Conservation (phyloP, 37 sponge, comb jelly and placozoan species). For the Beroe forskalii region DNA sequence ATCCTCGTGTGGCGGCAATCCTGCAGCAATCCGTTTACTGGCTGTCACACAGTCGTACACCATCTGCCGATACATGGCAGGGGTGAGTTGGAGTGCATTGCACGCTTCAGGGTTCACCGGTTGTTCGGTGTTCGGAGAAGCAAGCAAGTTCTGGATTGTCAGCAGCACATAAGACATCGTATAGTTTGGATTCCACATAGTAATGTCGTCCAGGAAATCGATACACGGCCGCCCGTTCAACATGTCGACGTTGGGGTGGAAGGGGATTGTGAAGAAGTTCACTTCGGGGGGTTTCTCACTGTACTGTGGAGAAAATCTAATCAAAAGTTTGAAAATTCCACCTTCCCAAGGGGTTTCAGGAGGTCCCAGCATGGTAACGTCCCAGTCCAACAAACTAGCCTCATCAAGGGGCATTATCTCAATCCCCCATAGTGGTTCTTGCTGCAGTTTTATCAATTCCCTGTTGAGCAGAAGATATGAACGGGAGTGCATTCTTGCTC, state of each 20-base stretch:
- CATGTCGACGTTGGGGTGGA: constrained; percentile 66
- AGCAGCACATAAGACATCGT: constrained; percentile 42
- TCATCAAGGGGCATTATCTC: constrained; percentile 32
- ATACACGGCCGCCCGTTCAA: constrained; percentile 62
- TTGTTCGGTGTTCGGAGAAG: constrained; percentile 10
- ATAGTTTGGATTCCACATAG: constrained; percentile 49
- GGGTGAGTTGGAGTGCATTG: constrained; percentile 43
- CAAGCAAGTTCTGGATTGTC: constrained; percentile 59
- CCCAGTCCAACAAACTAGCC: constrained; percentile 57
- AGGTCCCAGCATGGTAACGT: constrained; percentile 62
- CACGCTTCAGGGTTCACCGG: constrained; percentile 51
- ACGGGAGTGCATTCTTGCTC: constrained; percentile 42
- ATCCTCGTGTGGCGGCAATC: constrained; percentile 54
- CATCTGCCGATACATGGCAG: constrained; percentile 56
- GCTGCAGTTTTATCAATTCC: constrained; percentile 53
- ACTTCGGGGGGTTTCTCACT: constrained; percentile 64
- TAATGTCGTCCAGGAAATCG: constrained; percentile 54
- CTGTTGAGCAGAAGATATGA: constrained; percentile 57
- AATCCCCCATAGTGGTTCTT: constrained; percentile 54
- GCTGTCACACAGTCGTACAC: constrained; percentile 66
- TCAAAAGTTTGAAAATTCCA: constrained; percentile 50
- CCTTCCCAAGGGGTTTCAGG: constrained; percentile 57
- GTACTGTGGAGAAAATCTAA: constrained; percentile 60
- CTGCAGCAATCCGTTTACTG: constrained; percentile 65
- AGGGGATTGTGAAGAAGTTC: constrained; percentile 63